phyloP scores from a whole-genome alignment of 1,140 invertebrate genomes.

The Brachionus sp. region DNA sequence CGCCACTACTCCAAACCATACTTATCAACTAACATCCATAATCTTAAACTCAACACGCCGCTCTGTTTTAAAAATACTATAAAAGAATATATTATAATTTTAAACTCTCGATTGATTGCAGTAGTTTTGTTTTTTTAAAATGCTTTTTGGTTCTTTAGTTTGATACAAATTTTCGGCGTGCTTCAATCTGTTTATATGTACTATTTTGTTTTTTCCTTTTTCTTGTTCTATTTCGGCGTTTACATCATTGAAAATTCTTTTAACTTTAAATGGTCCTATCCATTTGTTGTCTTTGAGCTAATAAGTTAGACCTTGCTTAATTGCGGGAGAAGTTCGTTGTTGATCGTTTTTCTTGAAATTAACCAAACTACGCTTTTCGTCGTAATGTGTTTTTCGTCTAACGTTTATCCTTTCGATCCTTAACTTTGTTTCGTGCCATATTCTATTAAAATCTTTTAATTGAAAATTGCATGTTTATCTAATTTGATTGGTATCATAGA shows the following conservation, averaged over 20 bases:
- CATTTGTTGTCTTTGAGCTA: neutral
- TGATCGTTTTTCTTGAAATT: neutral
- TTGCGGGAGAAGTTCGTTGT: neutral
- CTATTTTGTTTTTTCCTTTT: no score
- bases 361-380: neutral
- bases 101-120: no score
- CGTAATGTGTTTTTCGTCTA: neutral
- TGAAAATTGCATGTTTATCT: neutral
- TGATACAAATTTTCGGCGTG: no score
- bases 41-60: neutral
- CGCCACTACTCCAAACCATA: neutral
- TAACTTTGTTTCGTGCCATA: neutral
- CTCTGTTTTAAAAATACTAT: neutral
- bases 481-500: neutral
- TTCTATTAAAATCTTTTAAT: neutral
- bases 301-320: neutral
- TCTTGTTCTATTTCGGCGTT: no score
- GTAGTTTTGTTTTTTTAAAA: no score
- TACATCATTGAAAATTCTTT: neutral
- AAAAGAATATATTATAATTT: no score
- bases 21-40: neutral
- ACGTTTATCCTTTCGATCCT: neutral
- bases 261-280: neutral
- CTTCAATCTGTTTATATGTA: no score
- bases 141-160: no score